Evolutionary conservation across 35 echinoderm and acorn worm genomes (phyloP).

Genomic region (Eucidaris tribuloides): DNA sequence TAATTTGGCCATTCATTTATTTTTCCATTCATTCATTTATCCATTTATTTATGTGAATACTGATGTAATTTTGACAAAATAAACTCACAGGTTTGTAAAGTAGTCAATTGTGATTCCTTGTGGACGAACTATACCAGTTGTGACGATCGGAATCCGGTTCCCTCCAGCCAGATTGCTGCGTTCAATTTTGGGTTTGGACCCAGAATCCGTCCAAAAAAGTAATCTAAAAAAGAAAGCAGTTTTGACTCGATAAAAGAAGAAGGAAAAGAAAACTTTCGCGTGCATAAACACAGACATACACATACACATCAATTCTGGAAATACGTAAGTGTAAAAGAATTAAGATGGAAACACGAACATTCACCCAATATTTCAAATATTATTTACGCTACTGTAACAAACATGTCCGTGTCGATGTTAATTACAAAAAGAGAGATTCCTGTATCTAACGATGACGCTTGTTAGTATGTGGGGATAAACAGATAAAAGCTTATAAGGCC

Average conservation of each 20-base stretch:
- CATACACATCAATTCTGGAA: not conserved
- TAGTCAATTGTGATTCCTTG: constrained; percentile 81
- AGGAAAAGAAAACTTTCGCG: not conserved
- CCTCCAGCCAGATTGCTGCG: constrained; percentile 56
- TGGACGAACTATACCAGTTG: constrained; percentile 21
- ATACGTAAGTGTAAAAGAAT: not conserved
- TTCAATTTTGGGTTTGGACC: constrained; percentile 63
- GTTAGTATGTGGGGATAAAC: too few species aligned
- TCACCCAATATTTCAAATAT: not conserved
- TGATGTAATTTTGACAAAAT: not conserved
- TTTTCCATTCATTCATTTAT: not conserved
- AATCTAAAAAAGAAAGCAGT: constrained; percentile 16
- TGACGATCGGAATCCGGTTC: constrained; percentile 37
- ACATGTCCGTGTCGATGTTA: too few species aligned
- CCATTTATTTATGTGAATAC: not conserved
- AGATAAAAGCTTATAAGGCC: too few species aligned
- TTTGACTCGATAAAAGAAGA: not conserved
- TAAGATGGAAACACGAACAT: not conserved
- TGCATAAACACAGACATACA: not conserved
- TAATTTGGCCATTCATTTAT: not conserved
- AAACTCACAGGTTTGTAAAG: constrained; percentile 33
- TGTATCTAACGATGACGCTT: too few species aligned
- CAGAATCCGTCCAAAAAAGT: constrained; percentile 82
- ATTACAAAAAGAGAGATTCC: too few species aligned
- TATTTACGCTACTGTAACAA: too few species aligned